phyloP scores from a whole-genome alignment of 2,113 vertebrate species.

The Rana temporaria region DNA sequence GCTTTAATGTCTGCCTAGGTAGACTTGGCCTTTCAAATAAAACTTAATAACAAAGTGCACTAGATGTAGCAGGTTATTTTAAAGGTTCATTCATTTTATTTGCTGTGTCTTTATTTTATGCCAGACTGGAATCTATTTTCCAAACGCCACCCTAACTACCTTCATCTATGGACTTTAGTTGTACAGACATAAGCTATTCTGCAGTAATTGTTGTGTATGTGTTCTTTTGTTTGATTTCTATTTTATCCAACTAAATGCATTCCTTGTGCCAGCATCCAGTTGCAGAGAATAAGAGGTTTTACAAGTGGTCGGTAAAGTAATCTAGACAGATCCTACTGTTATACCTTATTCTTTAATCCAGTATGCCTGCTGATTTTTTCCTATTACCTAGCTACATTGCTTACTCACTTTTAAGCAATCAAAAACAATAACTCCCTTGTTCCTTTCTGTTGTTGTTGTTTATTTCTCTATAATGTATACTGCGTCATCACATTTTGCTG shows the following conservation, averaged over 20 bases:
- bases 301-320: neutral
- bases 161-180: neutral
- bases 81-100: no score
- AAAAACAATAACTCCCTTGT: conserved; percentile 30
- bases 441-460: conserved; percentile 17
- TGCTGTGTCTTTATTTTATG: no score
- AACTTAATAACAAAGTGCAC: no score
- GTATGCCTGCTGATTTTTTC: conserved; percentile 17
- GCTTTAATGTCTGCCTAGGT: no score
- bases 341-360: conserved; percentile 24
- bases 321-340: conserved; percentile 33
- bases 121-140: no score
- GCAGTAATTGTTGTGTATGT: neutral
- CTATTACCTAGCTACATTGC: conserved; percentile 38
- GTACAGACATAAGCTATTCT: neutral
- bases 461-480: conserved; percentile 4
- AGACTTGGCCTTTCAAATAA: no score
- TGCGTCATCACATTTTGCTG: conserved; percentile 1
- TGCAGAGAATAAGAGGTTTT: neutral
- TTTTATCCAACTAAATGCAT: neutral
- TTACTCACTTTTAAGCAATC: conserved; percentile 32
- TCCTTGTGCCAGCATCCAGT: neutral
- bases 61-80: no score
- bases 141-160: no score
- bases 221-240: neutral